Percentiles rank a stretch among this genome's conserved stretches.
Conservation (phyloP, 2,888 invertebrate genomes). For the Flexamia atlantica region DNA sequence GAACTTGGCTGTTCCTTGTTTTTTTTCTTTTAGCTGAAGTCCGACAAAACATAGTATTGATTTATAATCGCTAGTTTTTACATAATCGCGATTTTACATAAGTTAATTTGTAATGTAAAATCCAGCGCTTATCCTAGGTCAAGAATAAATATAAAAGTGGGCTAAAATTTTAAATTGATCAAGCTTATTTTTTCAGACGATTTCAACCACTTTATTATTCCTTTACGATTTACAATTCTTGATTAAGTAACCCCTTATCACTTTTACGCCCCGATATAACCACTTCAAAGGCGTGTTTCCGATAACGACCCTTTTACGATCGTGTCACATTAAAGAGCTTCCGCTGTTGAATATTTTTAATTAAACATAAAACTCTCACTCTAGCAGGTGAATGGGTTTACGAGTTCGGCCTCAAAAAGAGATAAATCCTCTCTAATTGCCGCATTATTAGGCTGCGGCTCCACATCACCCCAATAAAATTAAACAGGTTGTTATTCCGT, state of each 20-base stretch:
- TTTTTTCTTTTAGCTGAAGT: too few species aligned
- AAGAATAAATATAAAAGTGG: too few species aligned
- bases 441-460: constrained; percentile 46
- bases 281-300: constrained; percentile 5
- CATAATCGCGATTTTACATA: too few species aligned
- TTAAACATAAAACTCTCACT: constrained; percentile 37
- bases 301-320: constrained; percentile 30
- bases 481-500: constrained; percentile 12
- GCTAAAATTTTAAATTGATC: too few species aligned
- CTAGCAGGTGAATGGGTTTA: constrained; percentile 42
- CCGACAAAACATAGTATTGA: too few species aligned
- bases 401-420: constrained; percentile 2
- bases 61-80: too few species aligned
- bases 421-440: constrained; percentile 54
- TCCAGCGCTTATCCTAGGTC: too few species aligned
- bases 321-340: constrained; percentile 39
- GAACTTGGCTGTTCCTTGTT: too few species aligned
- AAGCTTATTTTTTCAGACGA: too few species aligned
- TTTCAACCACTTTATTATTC: not conserved
- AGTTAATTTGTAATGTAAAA: too few species aligned
- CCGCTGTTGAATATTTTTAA: constrained; percentile 44
- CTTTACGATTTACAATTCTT: not conserved
- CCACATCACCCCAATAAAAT: constrained; percentile 39
- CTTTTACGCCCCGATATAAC: constrained; percentile 14
- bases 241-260: constrained; percentile 10